These are phyloP conservation scores for Anoplius nigerrimus DNA, from an alignment of 2,888 invertebrate species.

Conservation along the genomic window DNA sequence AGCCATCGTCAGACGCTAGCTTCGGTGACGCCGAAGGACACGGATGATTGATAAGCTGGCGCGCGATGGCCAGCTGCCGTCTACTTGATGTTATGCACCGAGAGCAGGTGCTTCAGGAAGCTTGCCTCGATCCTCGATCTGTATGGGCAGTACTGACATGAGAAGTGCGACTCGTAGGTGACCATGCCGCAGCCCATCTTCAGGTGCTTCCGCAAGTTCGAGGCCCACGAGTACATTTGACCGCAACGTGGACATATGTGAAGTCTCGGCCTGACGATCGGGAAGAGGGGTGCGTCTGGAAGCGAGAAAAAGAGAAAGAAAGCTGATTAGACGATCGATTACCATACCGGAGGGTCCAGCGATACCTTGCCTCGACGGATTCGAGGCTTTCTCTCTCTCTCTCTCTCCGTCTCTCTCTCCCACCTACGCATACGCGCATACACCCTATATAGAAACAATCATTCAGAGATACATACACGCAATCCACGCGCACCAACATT, in stretches of 20 bases:
- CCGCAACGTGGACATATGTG: constrained; percentile 74
- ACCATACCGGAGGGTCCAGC: too few relatives aligned
- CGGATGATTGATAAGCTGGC: not conserved
- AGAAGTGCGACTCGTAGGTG: constrained; percentile 74
- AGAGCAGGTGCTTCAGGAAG: constrained; percentile 72
- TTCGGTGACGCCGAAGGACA: not conserved
- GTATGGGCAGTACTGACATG: constrained; percentile 75
- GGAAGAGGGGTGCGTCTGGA: constrained; percentile 72
- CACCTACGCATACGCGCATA: too few relatives aligned
- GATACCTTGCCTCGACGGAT: too few relatives aligned
- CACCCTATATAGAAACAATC: too few relatives aligned
- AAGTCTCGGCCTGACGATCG: constrained; percentile 71
- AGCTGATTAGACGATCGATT: not conserved
- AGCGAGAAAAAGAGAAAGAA: constrained; percentile 45
- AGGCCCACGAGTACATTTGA: constrained; percentile 74
- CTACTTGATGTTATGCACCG: constrained; percentile 74
- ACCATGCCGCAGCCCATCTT: constrained; percentile 74
- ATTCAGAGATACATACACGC: too few relatives aligned
- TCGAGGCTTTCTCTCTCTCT: too few relatives aligned
- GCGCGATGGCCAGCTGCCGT: constrained; percentile 1
- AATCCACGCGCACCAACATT: too few relatives aligned
- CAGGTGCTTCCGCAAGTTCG: constrained; percentile 72
- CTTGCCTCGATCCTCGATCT: constrained; percentile 73
- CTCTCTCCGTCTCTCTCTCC: too few relatives aligned
- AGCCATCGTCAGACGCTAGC: not conserved